Conservation (phyloP, 1,140 invertebrate species). For the Adoxophyes honmai region DNA sequence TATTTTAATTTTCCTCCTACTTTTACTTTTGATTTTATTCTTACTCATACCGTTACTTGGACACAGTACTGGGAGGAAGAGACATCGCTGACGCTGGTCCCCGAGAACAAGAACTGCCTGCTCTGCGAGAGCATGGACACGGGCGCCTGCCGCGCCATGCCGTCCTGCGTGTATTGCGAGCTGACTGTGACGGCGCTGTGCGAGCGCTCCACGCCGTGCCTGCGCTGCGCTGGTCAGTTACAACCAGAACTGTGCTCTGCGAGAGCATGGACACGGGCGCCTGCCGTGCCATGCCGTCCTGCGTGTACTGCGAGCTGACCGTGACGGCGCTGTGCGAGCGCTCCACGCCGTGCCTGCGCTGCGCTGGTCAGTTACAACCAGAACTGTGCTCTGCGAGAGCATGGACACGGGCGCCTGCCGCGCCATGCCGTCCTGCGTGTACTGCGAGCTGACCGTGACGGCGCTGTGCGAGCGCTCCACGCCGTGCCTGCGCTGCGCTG, state of each 20-base stretch:
- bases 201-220: conserved; percentile 57
- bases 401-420: conserved; percentile 27
- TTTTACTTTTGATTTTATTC: no score
- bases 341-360: conserved; percentile 11
- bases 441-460: conserved; percentile 6
- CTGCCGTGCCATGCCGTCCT: neutral
- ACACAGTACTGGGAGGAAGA: conserved; percentile 70
- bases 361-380: conserved; percentile 40
- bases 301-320: conserved; percentile 16
- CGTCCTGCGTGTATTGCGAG: conserved; percentile 66
- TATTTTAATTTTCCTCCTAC: no score
- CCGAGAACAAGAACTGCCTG: conserved; percentile 66
- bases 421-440: neutral
- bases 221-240: conserved; percentile 55
- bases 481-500: conserved; percentile 26
- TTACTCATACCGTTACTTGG: no score
- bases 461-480: conserved; percentile 4
- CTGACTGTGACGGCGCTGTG: conserved; percentile 63
- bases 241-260: conserved; percentile 60
- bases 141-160: conserved; percentile 62
- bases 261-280: conserved; percentile 40
- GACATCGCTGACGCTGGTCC: conserved; percentile 51
- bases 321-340: conserved; percentile 15
- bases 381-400: conserved; percentile 66
- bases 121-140: conserved; percentile 63